Evolutionary conservation across 1,140 invertebrate genomes (phyloP), one percentile per base, ranked within the genome.

Genomic region (Drosophila persimilis): DNA sequence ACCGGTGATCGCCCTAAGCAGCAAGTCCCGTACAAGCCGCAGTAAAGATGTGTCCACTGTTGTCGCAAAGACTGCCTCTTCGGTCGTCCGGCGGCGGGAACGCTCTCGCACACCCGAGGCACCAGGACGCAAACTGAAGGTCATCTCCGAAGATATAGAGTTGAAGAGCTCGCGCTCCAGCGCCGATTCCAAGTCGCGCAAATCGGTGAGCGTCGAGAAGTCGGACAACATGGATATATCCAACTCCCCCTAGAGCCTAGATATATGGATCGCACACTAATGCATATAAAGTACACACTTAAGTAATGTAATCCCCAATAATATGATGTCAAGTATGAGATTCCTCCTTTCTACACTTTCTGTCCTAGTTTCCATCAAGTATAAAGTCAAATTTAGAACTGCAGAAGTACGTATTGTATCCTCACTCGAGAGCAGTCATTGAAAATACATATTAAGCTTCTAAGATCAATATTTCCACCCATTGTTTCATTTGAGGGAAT

Each of bases 201-300:
- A 90, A 81, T 81, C 75, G 73, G 91, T 73, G 80, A 93, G 80
- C 90, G 90, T 92, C 6, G 92, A 93, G 74, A 93, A 93, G 71
- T 93, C 93, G 24, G 93, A 93, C 83, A 93, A 94, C 80, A 94
- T 94, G 93, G 93, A 94, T 83, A 94, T 94, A 77, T 94, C 93
- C 13, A 91, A 91, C 65, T 91, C 90, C 50, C 90, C 90, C 51
- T 91, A 80, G 73, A 62, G 35, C 35, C 9, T 39, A 39, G 46
- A 41, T 52, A 39, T 13, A 54, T 6, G 58, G 52, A 53, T 31
- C 51, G 63, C 20, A 50, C 35, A 61, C 52, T 59, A 67, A 52
- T 60, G 58, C 67, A 48, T 57, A 67, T 77, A 45, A 69, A 66
- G 50, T 56, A 63, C 31, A 43, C 43, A 44, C 39, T 41, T 72